Conservation (phyloP, 2,797 vertebrate genomes). For the Todus mexicanus region DNA sequence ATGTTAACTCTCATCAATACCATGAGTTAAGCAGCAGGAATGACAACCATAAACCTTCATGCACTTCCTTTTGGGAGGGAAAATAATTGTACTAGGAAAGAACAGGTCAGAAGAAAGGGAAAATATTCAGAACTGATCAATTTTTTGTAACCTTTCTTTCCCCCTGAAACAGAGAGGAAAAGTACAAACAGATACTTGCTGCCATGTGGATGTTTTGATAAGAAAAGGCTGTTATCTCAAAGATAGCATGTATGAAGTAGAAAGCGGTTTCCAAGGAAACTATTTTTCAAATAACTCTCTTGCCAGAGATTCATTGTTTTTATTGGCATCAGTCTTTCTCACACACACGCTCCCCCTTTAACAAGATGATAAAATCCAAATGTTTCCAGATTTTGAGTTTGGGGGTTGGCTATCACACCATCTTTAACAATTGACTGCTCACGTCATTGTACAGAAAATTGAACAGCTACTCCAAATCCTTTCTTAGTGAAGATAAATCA, state of each 20-base stretch:
- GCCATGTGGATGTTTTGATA: slow-evolving; percentile 36
- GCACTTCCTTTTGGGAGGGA: neutral
- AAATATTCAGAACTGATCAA: neutral
- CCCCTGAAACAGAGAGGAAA: neutral
- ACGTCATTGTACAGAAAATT: neutral
- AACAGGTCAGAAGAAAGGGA: neutral
- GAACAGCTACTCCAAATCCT: neutral
- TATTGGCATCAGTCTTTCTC: neutral
- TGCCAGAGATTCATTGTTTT: slow-evolving; percentile 26
- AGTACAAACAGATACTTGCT: slow-evolving; percentile 30
- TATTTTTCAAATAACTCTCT: slow-evolving; percentile 9
- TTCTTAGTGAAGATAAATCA: neutral
- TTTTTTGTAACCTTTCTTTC: neutral
- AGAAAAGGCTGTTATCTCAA: slow-evolving; percentile 41
- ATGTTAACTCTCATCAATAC: neutral
- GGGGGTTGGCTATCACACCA: neutral
- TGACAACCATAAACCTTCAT: neutral
- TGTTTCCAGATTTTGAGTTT: slow-evolving; percentile 1
- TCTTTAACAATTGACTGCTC: neutral
- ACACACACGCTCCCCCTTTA: neutral
- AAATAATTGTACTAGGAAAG: neutral
- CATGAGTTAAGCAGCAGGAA: neutral
- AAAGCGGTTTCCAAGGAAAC: slow-evolving; percentile 56
- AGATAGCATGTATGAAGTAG: slow-evolving; percentile 26
- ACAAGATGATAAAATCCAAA: neutral